Evolutionary conservation across 2,888 invertebrate species (phyloP), one percentile per base, ranked within the genome.

Genomic region (Choreutis nemorana): DNA sequence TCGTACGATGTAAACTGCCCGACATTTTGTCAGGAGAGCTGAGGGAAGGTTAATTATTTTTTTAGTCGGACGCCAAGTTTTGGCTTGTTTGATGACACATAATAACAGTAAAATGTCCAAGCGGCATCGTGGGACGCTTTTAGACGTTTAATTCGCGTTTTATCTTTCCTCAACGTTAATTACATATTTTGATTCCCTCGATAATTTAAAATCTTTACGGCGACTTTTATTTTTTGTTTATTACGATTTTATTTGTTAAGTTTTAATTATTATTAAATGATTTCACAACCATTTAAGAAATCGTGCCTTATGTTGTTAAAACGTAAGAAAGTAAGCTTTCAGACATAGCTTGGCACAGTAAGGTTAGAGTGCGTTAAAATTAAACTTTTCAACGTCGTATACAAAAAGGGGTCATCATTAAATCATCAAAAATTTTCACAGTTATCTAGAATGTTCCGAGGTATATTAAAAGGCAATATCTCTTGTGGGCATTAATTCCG

Each of bases 401-500:
- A n/a, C n/a, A n/a, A n/a, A n/a, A n/a, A n/a, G n/a, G n/a, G n/a
- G n/a, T n/a, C n/a, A n/a, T n/a, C n/a, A n/a, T n/a, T n/a, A n/a
- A n/a, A n/a, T n/a, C n/a, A n/a, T n/a, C n/a, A n/a, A n/a, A n/a
- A n/a, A n/a, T n/a, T n/a, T n/a, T n/a, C n/a, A n/a, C n/a, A n/a
- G n/a, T n/a, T n/a, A n/a, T n/a, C n/a, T n/a, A n/a, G n/a, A n/a
- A n/a, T n/a, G n/a, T n/a, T n/a, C n/a, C n/a, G n/a, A n/a, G n/a
- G n/a, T n/a, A 60, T 62, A 70, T 71, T 71, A 70, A 70, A 68
- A 67, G 62, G 57, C 63, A 55, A 66, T 67, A 67, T 61, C 47
- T 52, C 40, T 39, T 32, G 41, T 41, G 40, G 37, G 36, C 53
- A 50, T 60, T 62, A 55, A 56, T 48, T 43, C 43, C 48, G 50